These are phyloP conservation scores for Mythimna loreyi DNA, from an alignment of 2,888 invertebrate species.

Conservation along the genomic window DNA sequence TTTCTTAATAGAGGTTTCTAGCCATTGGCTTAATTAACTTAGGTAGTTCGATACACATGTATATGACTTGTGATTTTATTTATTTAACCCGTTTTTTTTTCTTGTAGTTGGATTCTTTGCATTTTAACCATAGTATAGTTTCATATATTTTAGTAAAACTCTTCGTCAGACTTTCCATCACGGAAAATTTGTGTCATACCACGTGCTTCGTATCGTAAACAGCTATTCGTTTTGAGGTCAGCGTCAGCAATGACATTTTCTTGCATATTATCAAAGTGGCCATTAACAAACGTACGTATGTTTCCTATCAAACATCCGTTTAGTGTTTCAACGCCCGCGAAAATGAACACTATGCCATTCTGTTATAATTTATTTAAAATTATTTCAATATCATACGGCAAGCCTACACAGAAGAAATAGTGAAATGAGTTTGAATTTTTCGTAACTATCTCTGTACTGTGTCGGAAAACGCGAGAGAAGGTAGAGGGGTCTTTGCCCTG, in stretches of 20 bases:
- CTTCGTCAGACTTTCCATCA: conserved; percentile 52
- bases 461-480: background rate
- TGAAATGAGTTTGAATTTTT: too few species aligned
- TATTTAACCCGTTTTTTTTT: conserved; percentile 47
- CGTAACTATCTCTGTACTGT: background rate
- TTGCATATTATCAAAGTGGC: conserved; percentile 51
- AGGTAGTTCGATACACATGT: conserved; percentile 45
- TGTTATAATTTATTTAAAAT: conserved; percentile 21
- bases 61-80: conserved; percentile 38
- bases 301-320: conserved; percentile 48
- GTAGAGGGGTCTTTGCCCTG: background rate
- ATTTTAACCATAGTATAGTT: conserved; percentile 17
- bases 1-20: conserved; percentile 58
- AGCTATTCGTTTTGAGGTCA: conserved; percentile 71
- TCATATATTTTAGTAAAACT: conserved; percentile 24
- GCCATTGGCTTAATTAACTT: conserved; percentile 38
- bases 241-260: conserved; percentile 67
- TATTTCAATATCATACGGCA: conserved; percentile 15
- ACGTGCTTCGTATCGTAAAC: conserved; percentile 68
- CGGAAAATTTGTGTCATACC: conserved; percentile 71
- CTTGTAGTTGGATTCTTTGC: conserved; percentile 24
- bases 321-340: conserved; percentile 34
- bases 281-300: conserved; percentile 60
- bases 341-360: conserved; percentile 23
- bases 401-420: background rate